Percentiles rank a stretch among this genome's conserved stretches.
Conservation (phyloP, 2,888 invertebrate species). For the Dryobota labecula region DNA sequence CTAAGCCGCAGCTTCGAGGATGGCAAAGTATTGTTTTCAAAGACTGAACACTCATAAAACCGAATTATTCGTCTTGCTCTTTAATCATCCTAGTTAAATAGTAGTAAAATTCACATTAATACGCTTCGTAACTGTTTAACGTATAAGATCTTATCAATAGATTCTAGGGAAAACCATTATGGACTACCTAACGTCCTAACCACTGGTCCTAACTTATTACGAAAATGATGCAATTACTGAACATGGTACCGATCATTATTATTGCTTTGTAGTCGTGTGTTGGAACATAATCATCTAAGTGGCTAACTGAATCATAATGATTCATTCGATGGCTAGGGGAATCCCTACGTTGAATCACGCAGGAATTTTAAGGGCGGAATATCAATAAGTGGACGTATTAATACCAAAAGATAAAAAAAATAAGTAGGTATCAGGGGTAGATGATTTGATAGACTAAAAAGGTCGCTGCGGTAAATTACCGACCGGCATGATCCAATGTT, state of each 20-base stretch:
- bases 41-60: neutral
- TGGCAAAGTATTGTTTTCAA: neutral
- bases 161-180: conserved; percentile 23
- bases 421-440: neutral
- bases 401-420: neutral
- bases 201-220: neutral
- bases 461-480: conserved; percentile 32
- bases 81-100: neutral
- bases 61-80: neutral
- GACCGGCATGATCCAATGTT: conserved; percentile 26
- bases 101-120: neutral
- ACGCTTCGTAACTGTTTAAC: conserved; percentile 4
- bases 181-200: neutral
- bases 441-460: conserved; percentile 10
- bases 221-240: conserved; percentile 27
- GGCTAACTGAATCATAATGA: conserved; percentile 30
- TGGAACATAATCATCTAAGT: neutral
- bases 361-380: conserved; percentile 7
- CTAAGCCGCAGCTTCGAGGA: neutral
- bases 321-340: conserved; percentile 34
- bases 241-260: neutral
- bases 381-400: neutral
- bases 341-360: conserved; percentile 12
- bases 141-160: conserved; percentile 1
- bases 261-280: neutral